Evolutionary conservation across 2,888 invertebrate genomes (phyloP).

Genomic region (Athrips mouffetella): DNA sequence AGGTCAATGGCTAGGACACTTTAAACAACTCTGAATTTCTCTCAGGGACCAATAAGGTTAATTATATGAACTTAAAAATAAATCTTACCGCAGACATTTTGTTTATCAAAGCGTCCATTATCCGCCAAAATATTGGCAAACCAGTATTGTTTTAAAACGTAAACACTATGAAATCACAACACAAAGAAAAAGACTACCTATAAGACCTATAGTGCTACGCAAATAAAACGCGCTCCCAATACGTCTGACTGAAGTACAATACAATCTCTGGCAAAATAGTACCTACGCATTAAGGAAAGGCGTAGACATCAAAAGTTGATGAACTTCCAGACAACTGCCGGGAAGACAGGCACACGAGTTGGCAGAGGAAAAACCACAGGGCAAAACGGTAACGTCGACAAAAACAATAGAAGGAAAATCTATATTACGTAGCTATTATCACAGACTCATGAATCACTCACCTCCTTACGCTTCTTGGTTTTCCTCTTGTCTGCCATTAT

Average conservation of each 20-base stretch:
- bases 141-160: background rate
- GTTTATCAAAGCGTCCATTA: background rate
- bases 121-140: background rate
- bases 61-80: background rate
- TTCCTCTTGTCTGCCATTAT: conserved; percentile 73
- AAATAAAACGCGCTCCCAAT: conserved; percentile 24
- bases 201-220: conserved; percentile 34
- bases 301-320: conserved; percentile 22
- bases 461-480: conserved; percentile 73
- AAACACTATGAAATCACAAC: background rate
- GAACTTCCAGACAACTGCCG: conserved; percentile 15
- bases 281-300: conserved; percentile 27
- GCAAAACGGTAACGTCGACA: conserved; percentile 33
- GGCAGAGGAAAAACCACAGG: conserved; percentile 25
- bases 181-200: conserved; percentile 22
- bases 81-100: conserved; percentile 1
- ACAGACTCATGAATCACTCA: conserved; percentile 31
- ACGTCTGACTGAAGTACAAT: background rate
- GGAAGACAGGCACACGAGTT: conserved; percentile 14
- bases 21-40: too few species aligned
- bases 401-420: conserved; percentile 23
- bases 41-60: too few species aligned
- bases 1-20: too few species aligned
- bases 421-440: background rate
- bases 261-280: conserved; percentile 27